Evolutionary conservation across 2,888 invertebrate genomes (phyloP).

Genomic region (Macrostomum cliftonense): DNA sequence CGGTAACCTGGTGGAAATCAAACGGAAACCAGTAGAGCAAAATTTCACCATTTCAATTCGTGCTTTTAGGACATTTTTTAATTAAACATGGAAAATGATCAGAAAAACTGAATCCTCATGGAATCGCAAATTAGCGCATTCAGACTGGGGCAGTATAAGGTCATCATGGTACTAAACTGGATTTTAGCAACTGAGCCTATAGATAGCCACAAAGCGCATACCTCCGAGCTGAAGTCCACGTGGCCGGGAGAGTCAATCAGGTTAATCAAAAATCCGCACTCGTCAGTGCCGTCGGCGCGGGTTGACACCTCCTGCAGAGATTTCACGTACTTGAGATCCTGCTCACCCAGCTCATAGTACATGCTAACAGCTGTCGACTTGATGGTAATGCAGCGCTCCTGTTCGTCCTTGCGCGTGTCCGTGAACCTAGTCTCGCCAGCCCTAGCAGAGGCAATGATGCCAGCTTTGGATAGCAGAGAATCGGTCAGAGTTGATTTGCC

Average conservation of each 20-base stretch:
- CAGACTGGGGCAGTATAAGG: no score
- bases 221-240: slow-evolving; percentile 99
- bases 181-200: no score
- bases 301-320: slow-evolving; percentile 43
- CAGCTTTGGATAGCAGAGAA: slow-evolving; percentile 96
- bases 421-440: slow-evolving; percentile 98
- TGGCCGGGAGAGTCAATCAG: slow-evolving; percentile 98
- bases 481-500: slow-evolving; percentile 98
- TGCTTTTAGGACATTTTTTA: no score
- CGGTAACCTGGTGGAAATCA: slow-evolving; percentile 48
- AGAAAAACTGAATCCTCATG: no score
- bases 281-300: slow-evolving; percentile 14
- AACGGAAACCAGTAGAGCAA: no score
- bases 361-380: slow-evolving; percentile 99
- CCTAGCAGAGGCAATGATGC: slow-evolving; percentile 93
- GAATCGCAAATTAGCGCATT: no score
- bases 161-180: no score
- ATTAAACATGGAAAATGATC: no score
- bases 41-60: no score
- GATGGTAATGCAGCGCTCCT: slow-evolving; percentile 99
- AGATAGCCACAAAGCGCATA: no score
- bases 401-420: slow-evolving; percentile 97
- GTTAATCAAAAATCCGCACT: slow-evolving; percentile 92
- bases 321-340: slow-evolving; percentile 80
- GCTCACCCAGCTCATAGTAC: slow-evolving; percentile 87